Conservation (phyloP, 2,113 vertebrate genomes). For the Colossoma macropomum region DNA sequence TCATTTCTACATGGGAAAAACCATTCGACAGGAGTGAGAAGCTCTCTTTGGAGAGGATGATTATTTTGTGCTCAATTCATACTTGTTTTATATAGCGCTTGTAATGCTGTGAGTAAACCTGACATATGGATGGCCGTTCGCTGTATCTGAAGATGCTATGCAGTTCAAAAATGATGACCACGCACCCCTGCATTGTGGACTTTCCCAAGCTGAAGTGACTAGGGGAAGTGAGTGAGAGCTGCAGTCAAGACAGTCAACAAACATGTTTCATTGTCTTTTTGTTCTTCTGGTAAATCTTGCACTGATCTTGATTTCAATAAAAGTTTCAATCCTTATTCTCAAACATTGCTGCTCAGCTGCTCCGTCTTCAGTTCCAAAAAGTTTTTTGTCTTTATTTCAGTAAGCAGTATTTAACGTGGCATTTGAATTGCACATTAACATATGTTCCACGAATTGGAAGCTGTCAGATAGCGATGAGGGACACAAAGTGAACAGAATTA, state of each 20-base stretch:
- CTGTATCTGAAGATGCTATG: neutral
- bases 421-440: neutral
- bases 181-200: neutral
- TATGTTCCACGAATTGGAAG: neutral
- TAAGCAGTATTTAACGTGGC: neutral
- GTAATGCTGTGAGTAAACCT: neutral
- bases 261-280: neutral
- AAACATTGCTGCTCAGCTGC: neutral
- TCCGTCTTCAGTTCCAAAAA: neutral
- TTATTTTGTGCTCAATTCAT: neutral
- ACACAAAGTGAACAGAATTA: neutral
- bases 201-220: neutral
- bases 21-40: constrained; percentile 24
- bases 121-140: neutral
- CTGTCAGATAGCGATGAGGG: neutral
- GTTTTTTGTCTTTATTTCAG: neutral
- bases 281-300: neutral
- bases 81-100: neutral
- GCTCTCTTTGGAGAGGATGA: neutral
- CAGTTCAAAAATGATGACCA: neutral
- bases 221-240: neutral
- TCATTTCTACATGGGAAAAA: constrained; percentile 5
- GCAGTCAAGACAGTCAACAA: neutral
- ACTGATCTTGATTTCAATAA: neutral
- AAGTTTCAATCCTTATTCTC: neutral